Evolutionary conservation across 2,888 invertebrate genomes (phyloP).

Genomic region (Ariolimax columbianus): DNA sequence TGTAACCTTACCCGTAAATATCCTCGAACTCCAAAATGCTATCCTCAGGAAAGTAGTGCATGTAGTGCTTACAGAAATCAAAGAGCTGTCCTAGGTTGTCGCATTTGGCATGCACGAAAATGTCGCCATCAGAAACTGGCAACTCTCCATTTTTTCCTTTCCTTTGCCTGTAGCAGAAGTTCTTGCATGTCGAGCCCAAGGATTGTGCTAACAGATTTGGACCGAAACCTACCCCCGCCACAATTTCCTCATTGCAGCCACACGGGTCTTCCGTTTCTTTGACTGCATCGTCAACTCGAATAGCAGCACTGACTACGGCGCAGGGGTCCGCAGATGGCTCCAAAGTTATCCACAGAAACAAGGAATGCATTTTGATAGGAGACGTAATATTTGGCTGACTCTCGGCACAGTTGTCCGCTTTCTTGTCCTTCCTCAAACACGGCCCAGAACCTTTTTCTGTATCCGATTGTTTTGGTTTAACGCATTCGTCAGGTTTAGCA

Average conservation of each 20-base stretch:
- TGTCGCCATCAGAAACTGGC: slow-evolving; percentile 49
- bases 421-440: neutral
- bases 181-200: slow-evolving; percentile 43
- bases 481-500: neutral
- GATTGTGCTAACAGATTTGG: slow-evolving; percentile 50
- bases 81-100: slow-evolving; percentile 47
- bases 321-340: slow-evolving; percentile 37
- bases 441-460: neutral
- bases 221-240: slow-evolving; percentile 55
- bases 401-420: slow-evolving; percentile 11
- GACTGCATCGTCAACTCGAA: slow-evolving; percentile 31
- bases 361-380: slow-evolving; percentile 22
- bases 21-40: slow-evolving; percentile 47
- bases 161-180: slow-evolving; percentile 44
- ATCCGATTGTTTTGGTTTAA: neutral
- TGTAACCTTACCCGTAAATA: slow-evolving; percentile 35
- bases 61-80: slow-evolving; percentile 49
- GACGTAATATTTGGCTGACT: slow-evolving; percentile 37
- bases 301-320: slow-evolving; percentile 8
- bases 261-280: slow-evolving; percentile 29
- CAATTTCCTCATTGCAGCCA: slow-evolving; percentile 31
- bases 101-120: slow-evolving; percentile 55
- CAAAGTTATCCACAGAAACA: slow-evolving; percentile 50
- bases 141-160: slow-evolving; percentile 45
- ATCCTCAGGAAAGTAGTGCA: slow-evolving; percentile 44